Base-by-base conservation (phyloP, 1,140 invertebrate genomes). In the Macrotrachela quadricornifera region DNA sequence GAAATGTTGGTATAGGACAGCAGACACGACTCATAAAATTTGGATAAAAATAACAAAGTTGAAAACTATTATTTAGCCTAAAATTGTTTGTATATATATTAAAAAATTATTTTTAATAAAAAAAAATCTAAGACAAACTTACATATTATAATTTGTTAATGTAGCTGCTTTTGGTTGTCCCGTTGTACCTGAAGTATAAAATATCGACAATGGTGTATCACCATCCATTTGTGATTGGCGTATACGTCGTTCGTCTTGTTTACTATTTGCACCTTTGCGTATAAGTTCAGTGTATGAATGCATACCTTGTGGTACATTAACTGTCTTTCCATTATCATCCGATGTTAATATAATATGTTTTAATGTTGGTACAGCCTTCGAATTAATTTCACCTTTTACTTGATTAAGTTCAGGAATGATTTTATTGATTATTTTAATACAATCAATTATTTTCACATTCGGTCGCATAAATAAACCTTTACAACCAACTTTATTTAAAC, bases 1-100 rank as follows among this genome's bases (percentile, higher is more conserved):
- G 91, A 64, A 92, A 96, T 12, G 92, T 73, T 0, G 90, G 90
- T 1, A 85, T 82, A 65, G 86, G 79, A 0, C 80, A 60, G 60
- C 84, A 87, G 42, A 83, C 67, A 10, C 63, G 40, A 57, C 49
- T 57, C 59, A 73, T 67, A 59, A 68, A 68, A 49, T 70, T 60
- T 44, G 75, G 59, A 44, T 16, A 16, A 16, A 18, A 4, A 18
- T 15, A 44, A 16, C 15, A 15, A 18, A 18, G 17, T 4, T 44
- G 15, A 18, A 15, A 15, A 18, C 9, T 18, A 44, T 18, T 18
- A 18, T 18, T 44, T 8, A 15, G 15, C 15, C 15, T 18, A 44
- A 15, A 16, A 18, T n/a, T n/a, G 41, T n/a, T 13, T 13, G 13
- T 13, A n/a, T 18, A 15, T 15, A 18, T 4, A 18, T 4, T 4